These are phyloP conservation scores for Poecilia latipinna DNA, from an alignment of 2,113 vertebrate genomes.

Conservation along the genomic window DNA sequence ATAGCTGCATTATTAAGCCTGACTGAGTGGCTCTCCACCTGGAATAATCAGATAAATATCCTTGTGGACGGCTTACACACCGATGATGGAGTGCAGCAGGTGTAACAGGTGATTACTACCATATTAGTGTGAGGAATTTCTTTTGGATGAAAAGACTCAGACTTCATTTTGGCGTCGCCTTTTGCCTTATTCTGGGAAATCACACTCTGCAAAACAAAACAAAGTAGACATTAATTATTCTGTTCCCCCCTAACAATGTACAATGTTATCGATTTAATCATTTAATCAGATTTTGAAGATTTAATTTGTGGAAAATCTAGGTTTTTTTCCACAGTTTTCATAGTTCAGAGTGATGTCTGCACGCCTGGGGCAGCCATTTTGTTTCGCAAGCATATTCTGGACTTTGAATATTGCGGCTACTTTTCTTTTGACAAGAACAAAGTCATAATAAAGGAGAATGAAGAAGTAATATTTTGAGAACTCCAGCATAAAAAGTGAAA, in stretches of 20 bases:
- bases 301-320: no score
- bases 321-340: no score
- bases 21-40: conserved; percentile 81
- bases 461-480: no score
- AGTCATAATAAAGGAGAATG: no score
- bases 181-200: conserved; percentile 73
- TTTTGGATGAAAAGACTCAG: conserved; percentile 54
- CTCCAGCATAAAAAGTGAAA: no score
- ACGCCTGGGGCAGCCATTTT: no score
- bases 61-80: background rate
- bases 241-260: background rate
- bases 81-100: background rate
- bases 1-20: conserved; percentile 90
- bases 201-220: conserved; percentile 61
- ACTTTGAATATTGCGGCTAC: no score
- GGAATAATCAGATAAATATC: conserved; percentile 13
- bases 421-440: no score
- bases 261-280: background rate
- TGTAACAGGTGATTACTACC: conserved; percentile 26
- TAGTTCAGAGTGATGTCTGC: no score
- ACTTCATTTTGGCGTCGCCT: conserved; percentile 71
- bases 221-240: conserved; percentile 4
- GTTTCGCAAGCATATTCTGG: no score
- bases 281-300: no score
- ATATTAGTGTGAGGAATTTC: conserved; percentile 57